Base-by-base conservation (phyloP, 1,140 invertebrate species). In the Dolichoris vasculosae region DNA sequence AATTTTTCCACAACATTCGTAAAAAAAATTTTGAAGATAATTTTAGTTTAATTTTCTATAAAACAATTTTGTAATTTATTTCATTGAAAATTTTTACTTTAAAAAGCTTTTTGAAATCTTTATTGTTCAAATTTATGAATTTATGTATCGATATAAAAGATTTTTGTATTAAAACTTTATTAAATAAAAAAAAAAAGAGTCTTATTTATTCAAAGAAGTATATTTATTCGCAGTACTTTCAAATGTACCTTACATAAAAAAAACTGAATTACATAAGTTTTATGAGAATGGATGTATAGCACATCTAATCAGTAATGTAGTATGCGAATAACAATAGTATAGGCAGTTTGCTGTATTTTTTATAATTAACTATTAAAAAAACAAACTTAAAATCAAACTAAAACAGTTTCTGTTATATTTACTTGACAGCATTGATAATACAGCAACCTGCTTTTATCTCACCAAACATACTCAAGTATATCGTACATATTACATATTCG, bases 201-300 rank as follows among this genome's bases (percentile, higher is more conserved):
- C 26, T 75, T 85, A 63, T 69, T 80, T 86, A 86, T 85, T 84
- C 38, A 78, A 85, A 75, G n/a, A 84, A 73, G 32, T 73, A 84
- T 63, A 87, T 82, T 85, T 38, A 87, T 85, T 69, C 82, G 48
- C 73, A 89, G 82, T 82, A 86, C 75, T 86, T 87, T 84, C 32
- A 86, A 83, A 87, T 77, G 88, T 88, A 87, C 87, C 69, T 86
- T 89, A 88, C 83, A 89, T 88, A 88, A 71, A 81, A 59, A 67
- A 85, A 87, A 87, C 67, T 83, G 80, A 83, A 82, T 82, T 73
- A 85, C 77, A 85, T 84, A 75, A 59, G 48, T 79, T 79, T 83
- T 80, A 86, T 86, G 85, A 86, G 59, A 86, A 83, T 82, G 80
- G 75, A 86, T 86, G 81, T 82, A 46, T 79, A 48, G 40, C 63